Evolutionary conservation across 2,888 invertebrate genomes (phyloP).

Genomic region (Harmothoe impar): DNA sequence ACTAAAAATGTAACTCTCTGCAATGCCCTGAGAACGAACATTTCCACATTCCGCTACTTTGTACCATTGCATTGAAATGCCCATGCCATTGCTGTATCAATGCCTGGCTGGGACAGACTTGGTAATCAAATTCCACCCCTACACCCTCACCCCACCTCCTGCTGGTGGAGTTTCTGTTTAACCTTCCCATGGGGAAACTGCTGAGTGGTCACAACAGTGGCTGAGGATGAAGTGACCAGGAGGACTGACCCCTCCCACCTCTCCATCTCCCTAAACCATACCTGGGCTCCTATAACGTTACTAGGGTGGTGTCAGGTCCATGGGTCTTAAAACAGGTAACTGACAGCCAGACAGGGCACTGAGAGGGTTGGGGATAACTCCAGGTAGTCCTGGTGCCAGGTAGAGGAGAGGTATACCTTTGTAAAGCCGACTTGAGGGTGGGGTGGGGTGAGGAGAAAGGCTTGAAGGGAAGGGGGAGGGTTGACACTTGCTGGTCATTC

Average conservation of each 20-base stretch:
- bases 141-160: too few species aligned
- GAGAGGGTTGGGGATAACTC: neutral
- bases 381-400: neutral
- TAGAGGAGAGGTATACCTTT: neutral
- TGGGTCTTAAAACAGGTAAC: neutral
- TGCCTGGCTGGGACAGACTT: too few species aligned
- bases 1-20: too few species aligned
- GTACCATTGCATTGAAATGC: too few species aligned
- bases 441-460: conserved; percentile 13
- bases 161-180: neutral
- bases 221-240: conserved; percentile 19
- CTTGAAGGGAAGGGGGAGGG: neutral
- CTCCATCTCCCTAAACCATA: neutral
- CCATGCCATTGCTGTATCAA: too few species aligned
- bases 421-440: neutral
- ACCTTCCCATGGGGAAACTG: conserved; percentile 13
- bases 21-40: too few species aligned
- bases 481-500: conserved; percentile 2
- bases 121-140: too few species aligned
- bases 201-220: neutral
- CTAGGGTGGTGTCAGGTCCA: neutral
- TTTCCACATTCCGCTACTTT: too few species aligned
- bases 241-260: neutral
- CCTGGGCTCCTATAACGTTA: neutral
- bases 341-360: neutral